These are phyloP conservation scores for Hybos culiciformis DNA, from an alignment of 2,888 invertebrate species.

Conservation along the genomic window DNA sequence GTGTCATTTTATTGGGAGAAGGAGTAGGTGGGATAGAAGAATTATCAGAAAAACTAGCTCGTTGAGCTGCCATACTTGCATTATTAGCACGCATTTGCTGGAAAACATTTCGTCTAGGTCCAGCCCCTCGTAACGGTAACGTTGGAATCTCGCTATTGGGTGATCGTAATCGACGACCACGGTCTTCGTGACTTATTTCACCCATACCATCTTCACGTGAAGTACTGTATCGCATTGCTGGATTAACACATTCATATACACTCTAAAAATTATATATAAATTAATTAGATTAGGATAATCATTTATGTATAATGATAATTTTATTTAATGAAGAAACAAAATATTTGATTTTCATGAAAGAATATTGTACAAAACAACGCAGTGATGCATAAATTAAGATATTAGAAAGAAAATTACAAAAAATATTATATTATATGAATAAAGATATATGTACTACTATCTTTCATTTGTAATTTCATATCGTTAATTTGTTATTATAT, in stretches of 20 bases:
- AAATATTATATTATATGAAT: no score
- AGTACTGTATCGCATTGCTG: slow-evolving; percentile 36
- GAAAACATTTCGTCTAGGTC: slow-evolving; percentile 31
- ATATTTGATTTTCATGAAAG: not conserved
- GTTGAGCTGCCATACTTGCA: slow-evolving; percentile 18
- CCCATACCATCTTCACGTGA: slow-evolving; percentile 26
- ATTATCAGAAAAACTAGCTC: slow-evolving; percentile 25
- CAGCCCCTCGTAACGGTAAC: slow-evolving; percentile 31
- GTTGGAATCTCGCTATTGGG: slow-evolving; percentile 37
- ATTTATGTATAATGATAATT: no score
- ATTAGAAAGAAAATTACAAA: no score
- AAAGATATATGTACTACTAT: no score
- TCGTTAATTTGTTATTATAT: no score
- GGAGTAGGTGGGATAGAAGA: slow-evolving; percentile 31
- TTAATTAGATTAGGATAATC: no score
- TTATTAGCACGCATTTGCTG: slow-evolving; percentile 33
- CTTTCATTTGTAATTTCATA: no score
- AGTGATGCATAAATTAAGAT: no score
- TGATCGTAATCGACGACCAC: slow-evolving; percentile 19
- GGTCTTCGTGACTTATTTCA: slow-evolving; percentile 13
- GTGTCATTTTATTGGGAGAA: slow-evolving; percentile 33
- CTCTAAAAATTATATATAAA: no score
- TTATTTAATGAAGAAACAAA: no score
- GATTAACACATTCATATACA: slow-evolving; percentile 44
- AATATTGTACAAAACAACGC: no score